These are phyloP conservation scores for Onychomys leucogaster DNA, from an alignment of 2,797 vertebrate genomes.

Conservation along the genomic window DNA sequence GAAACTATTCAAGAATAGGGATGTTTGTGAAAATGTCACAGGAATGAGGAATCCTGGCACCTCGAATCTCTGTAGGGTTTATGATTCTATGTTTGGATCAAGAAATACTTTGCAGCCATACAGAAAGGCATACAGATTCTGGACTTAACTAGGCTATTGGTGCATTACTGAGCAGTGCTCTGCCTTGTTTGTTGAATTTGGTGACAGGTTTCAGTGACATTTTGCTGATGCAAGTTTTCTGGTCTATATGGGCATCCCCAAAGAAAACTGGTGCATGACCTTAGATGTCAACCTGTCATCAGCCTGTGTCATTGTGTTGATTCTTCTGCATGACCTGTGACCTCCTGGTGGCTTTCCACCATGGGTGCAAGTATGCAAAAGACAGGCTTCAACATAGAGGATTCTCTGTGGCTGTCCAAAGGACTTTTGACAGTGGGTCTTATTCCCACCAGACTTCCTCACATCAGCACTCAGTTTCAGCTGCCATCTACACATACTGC, in stretches of 20 bases:
- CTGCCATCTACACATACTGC: background rate
- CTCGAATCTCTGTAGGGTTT: background rate
- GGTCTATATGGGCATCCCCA: constrained; percentile 53
- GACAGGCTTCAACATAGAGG: constrained; percentile 8
- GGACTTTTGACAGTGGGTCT: constrained; percentile 51
- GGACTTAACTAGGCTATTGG: background rate
- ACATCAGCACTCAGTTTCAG: constrained; percentile 10
- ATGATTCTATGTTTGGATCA: constrained; percentile 4
- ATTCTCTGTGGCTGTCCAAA: constrained; percentile 33
- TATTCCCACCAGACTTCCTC: constrained; percentile 28
- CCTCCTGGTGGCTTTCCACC: constrained; percentile 46
- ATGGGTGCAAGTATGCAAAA: constrained; percentile 14
- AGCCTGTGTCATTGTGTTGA: constrained; percentile 57
- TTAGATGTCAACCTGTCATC: constrained; percentile 74
- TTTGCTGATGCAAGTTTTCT: constrained; percentile 73
- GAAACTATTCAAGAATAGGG: constrained; percentile 7
- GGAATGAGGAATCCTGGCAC: background rate
- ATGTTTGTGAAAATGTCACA: background rate
- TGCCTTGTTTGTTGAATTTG: constrained; percentile 57
- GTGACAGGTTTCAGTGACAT: constrained; percentile 74
- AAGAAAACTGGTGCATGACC: constrained; percentile 74
- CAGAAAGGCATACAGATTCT: constrained; percentile 14
- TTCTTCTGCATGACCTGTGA: constrained; percentile 68
- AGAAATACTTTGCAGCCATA: constrained; percentile 37
- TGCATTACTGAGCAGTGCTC: background rate